Evolutionary conservation across 2,113 vertebrate genomes (phyloP).

Genomic region (Corythornis madagascariensis): DNA sequence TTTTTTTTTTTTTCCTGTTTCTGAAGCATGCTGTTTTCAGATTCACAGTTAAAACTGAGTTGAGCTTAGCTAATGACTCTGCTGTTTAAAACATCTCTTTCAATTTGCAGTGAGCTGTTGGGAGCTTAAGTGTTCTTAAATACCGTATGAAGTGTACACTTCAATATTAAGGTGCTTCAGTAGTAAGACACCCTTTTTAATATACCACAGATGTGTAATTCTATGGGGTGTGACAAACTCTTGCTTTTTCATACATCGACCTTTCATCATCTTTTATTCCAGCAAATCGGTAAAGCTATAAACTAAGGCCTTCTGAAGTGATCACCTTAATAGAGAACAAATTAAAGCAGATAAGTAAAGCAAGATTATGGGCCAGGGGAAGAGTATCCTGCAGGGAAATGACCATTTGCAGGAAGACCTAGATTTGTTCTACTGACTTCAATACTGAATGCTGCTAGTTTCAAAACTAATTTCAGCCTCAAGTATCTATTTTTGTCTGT

Average conservation of each 20-base stretch:
- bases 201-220: background rate
- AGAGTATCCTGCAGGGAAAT: constrained; percentile 55
- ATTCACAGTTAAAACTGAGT: background rate
- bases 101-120: background rate
- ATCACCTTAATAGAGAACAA: constrained; percentile 27
- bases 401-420: constrained; percentile 55
- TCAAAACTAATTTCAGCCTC: constrained; percentile 55
- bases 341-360: constrained; percentile 59
- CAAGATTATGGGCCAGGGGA: constrained; percentile 23
- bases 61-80: background rate
- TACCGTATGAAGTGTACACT: background rate
- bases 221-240: background rate
- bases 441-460: constrained; percentile 42
- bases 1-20: background rate
- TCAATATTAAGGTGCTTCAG: background rate
- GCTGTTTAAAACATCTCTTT: background rate
- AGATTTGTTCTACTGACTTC: constrained; percentile 55
- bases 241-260: background rate
- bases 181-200: background rate
- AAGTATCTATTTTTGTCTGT: constrained; percentile 18
- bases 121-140: background rate
- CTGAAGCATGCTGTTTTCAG: background rate
- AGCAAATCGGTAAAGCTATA: background rate
- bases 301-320: constrained; percentile 21
- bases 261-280: background rate